Evolutionary conservation across 2,113 vertebrate genomes (phyloP).

Genomic region (Anarhynchus alexandrinus): DNA sequence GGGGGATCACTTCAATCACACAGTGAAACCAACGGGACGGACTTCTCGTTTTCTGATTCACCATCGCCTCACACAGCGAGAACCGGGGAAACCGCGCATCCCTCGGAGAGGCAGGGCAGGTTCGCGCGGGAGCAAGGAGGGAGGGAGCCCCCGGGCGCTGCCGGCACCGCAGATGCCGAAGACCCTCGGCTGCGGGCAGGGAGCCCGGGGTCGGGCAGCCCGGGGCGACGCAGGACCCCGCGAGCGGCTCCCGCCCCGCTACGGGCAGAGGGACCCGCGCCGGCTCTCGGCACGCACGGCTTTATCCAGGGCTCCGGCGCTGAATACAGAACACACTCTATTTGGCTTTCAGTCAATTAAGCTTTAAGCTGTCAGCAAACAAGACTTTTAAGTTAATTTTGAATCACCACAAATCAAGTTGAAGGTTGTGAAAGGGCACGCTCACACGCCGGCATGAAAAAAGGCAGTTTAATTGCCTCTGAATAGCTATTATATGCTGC

Average conservation of each 20-base stretch:
- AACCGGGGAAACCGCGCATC: background rate
- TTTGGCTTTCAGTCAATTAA: slow-evolving; percentile 89
- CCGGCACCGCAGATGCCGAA: slow-evolving; percentile 4
- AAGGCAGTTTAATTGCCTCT: slow-evolving; percentile 81
- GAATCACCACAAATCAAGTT: slow-evolving; percentile 79
- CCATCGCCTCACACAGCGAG: background rate
- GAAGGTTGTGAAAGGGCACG: slow-evolving; percentile 79
- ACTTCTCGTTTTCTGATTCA: background rate
- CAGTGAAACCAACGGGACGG: background rate
- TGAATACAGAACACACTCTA: slow-evolving; percentile 81
- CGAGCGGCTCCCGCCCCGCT: slow-evolving; percentile 59
- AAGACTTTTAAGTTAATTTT: slow-evolving; percentile 86
- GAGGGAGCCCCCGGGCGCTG: background rate
- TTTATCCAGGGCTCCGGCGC: slow-evolving; percentile 74
- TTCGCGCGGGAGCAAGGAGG: background rate
- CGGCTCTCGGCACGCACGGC: slow-evolving; percentile 71
- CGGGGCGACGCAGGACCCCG: slow-evolving; percentile 66
- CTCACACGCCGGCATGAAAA: slow-evolving; percentile 67
- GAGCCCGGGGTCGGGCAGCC: background rate
- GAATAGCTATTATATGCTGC: slow-evolving; percentile 77
- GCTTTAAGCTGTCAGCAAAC: slow-evolving; percentile 91
- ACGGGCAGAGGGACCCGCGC: background rate
- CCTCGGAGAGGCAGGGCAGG: background rate
- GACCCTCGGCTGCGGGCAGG: background rate
- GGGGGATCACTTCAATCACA: background rate